phyloP scores from a whole-genome alignment of 2,113 vertebrate species.

The Excalfactoria chinensis region DNA sequence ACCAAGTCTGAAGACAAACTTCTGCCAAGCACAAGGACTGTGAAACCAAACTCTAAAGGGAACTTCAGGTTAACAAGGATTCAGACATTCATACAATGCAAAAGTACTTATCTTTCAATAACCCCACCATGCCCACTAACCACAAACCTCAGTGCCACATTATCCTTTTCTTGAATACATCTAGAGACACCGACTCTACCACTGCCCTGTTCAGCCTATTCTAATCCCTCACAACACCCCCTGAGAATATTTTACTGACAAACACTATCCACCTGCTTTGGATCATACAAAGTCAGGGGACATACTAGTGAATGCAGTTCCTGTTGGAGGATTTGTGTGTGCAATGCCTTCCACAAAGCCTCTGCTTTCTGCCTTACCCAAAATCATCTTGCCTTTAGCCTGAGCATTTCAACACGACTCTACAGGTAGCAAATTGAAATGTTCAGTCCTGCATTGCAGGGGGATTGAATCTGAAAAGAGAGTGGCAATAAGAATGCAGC shows the following conservation, averaged over 20 bases:
- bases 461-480: conserved; percentile 78
- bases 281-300: background rate
- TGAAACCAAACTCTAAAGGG: background rate
- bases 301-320: background rate
- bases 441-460: conserved; percentile 68
- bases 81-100: background rate
- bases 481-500: conserved; percentile 65
- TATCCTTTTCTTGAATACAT: no score
- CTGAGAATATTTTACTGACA: background rate
- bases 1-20: background rate
- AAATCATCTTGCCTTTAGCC: conserved; percentile 48
- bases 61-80: fast-evolving
- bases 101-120: background rate
- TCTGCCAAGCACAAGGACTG: background rate
- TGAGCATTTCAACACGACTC: conserved; percentile 51
- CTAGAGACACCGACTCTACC: no score
- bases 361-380: conserved; percentile 13
- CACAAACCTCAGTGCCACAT: background rate
- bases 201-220: no score
- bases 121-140: no score
- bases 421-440: conserved; percentile 79
- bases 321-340: conserved; percentile 12
- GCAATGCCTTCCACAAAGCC: conserved; percentile 31
- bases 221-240: background rate
- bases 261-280: conserved; percentile 18